Conservation (phyloP, 2,888 invertebrate genomes). For the Synergus gifuensis region DNA sequence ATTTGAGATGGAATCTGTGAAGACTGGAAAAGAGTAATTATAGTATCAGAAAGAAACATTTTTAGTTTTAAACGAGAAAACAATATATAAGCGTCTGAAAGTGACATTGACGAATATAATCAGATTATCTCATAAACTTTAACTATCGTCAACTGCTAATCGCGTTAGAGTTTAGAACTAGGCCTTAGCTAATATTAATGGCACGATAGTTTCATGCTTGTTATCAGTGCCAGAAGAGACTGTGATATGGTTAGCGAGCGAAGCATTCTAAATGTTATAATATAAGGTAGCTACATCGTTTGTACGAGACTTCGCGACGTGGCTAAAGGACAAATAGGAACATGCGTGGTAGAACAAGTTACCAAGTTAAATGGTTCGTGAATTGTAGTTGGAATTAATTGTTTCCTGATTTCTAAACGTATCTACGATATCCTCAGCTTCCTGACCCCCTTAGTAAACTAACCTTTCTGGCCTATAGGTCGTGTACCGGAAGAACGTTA, state of each 20-base stretch:
- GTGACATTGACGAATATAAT: too few species aligned
- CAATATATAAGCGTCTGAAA: too few species aligned
- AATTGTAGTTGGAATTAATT: constrained; percentile 75
- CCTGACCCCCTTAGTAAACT: constrained; percentile 44
- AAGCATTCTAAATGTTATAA: constrained; percentile 44
- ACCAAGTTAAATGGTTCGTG: constrained; percentile 75
- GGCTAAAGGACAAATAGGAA: constrained; percentile 69
- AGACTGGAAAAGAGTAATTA: too few species aligned
- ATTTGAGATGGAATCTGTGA: too few species aligned
- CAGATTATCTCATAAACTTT: not conserved
- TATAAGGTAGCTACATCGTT: constrained; percentile 46
- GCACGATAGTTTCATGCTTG: constrained; percentile 40
- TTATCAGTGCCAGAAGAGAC: constrained; percentile 52
- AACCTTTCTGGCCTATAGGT: not conserved
- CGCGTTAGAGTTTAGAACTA: not conserved
- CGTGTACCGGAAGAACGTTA: not conserved
- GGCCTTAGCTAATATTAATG: not conserved
- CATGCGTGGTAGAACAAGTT: constrained; percentile 74
- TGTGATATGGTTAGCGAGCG: constrained; percentile 50
- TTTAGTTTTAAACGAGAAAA: too few species aligned
- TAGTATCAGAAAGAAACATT: too few species aligned
- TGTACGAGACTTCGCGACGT: constrained; percentile 31
- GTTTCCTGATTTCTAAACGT: constrained; percentile 63
- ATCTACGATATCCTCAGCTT: constrained; percentile 48
- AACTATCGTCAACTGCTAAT: not conserved